Conservation (phyloP, 2,888 invertebrate genomes). For the Marasmarcha lunaedactyla region DNA sequence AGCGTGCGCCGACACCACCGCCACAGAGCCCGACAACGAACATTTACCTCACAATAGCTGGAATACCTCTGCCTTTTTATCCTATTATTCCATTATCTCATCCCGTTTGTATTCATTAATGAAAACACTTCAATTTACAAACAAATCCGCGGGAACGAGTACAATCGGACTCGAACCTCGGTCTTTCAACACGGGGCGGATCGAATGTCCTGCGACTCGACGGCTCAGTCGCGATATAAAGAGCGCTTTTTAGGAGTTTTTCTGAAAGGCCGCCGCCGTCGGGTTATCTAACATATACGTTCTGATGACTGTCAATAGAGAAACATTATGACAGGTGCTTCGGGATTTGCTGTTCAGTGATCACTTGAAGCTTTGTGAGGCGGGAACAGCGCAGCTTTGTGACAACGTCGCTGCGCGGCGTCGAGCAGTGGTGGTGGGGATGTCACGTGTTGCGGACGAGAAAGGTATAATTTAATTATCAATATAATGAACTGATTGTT, state of each 20-base stretch:
- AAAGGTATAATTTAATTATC: no score
- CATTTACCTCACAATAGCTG: no score
- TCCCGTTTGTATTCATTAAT: constrained; percentile 4
- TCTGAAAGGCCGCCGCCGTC: constrained; percentile 16
- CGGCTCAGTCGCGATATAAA: constrained; percentile 8
- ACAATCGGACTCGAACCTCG: constrained; percentile 24
- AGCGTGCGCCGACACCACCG: no score
- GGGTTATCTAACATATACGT: constrained; percentile 5
- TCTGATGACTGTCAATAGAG: constrained; percentile 14
- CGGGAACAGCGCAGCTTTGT: constrained; percentile 9
- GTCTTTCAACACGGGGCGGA: constrained; percentile 17
- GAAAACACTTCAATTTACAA: constrained; percentile 10
- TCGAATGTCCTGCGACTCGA: constrained; percentile 21
- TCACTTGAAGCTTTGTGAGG: constrained; percentile 9
- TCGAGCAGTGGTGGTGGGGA: no score
- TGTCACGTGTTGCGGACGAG: no score
- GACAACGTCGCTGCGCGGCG: no score
- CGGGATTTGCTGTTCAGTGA: constrained; percentile 1
- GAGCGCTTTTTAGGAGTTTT: constrained; percentile 14
- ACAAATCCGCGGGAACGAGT: constrained; percentile 14
- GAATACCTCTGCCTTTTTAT: no score
- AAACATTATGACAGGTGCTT: constrained; percentile 23
- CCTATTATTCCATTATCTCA: no score
- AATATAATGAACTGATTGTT: no score
- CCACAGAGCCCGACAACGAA: no score